Base-by-base conservation (phyloP, 2,888 invertebrate genomes). In the Chydorus sphaericus region DNA sequence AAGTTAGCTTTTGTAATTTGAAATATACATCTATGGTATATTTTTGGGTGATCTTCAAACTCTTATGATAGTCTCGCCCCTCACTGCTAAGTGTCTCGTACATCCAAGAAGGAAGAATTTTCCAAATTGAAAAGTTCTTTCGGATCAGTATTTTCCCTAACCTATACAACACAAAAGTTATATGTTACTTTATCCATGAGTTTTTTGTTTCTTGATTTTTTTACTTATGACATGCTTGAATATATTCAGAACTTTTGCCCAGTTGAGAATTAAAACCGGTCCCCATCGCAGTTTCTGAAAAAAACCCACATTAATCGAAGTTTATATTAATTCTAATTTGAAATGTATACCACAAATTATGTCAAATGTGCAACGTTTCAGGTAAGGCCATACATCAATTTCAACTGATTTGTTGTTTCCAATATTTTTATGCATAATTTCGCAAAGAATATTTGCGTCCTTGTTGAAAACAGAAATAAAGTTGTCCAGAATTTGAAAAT, bases 281-380 rank as follows among this genome's bases (percentile, higher is more conserved):
- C 8, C 74, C 74, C 74, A 74, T 74, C 8, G 74, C 73, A 20
- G 72, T 71, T 60, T 75, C 72, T 66, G 66, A 60, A 66, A 20
- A 30, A n/a, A 39, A n/a, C n/a, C 16, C 16, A 6, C 39, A 6
- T 6, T 7, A 39, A 8, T 39, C 7, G 7, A 16, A 39, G 8
- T 10, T 8, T 8, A 18, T 16, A 39, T 10, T 39, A 18, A 39
- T 8, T n/a, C n/a, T n/a, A n/a, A n/a, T n/a, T n/a, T n/a, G n/a
- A n/a, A n/a, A n/a, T n/a, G n/a, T n/a, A n/a, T 56, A 67, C 68
- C 69, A 61, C 68, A 68, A 6, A 71, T 70, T 56, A 71, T 68
- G 61, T 70, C 70, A 51, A 71, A 61, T 11, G 70, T 66, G 63
- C 69, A 69, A 6, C 64, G 60, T 4, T 68, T 66, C 23, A 70